Conservation (phyloP, 2,113 vertebrate species). For the Bujurquina vittata region DNA sequence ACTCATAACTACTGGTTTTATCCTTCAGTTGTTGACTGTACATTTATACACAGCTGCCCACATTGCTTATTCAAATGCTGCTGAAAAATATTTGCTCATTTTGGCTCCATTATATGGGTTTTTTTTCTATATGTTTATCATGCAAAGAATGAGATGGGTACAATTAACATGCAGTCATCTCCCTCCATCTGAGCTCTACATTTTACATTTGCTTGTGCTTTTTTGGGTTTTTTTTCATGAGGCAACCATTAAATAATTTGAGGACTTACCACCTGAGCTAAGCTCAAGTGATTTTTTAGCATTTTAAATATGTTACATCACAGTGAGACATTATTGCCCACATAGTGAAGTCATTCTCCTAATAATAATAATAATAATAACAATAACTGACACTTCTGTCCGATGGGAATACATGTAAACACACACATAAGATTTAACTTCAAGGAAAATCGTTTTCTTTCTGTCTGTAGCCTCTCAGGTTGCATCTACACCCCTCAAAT, state of each 20-base stretch:
- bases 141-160: not conserved
- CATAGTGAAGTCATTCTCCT: not conserved
- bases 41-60: not conserved
- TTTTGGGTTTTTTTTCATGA: not conserved
- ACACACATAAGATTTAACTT: not conserved
- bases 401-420: not conserved
- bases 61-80: not conserved
- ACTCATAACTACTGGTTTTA: constrained; percentile 14
- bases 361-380: not conserved
- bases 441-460: not conserved
- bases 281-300: not conserved
- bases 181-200: not conserved
- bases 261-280: not conserved
- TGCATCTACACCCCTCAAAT: not conserved
- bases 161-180: not conserved
- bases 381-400: not conserved
- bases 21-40: not conserved
- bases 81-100: not conserved
- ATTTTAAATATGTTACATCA: not conserved
- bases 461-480: not conserved
- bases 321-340: not conserved
- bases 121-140: not conserved
- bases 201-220: not conserved
- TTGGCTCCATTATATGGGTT: not conserved
- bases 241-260: not conserved